phyloP scores from a whole-genome alignment of 2,113 vertebrate species.

The Tyto alba region DNA sequence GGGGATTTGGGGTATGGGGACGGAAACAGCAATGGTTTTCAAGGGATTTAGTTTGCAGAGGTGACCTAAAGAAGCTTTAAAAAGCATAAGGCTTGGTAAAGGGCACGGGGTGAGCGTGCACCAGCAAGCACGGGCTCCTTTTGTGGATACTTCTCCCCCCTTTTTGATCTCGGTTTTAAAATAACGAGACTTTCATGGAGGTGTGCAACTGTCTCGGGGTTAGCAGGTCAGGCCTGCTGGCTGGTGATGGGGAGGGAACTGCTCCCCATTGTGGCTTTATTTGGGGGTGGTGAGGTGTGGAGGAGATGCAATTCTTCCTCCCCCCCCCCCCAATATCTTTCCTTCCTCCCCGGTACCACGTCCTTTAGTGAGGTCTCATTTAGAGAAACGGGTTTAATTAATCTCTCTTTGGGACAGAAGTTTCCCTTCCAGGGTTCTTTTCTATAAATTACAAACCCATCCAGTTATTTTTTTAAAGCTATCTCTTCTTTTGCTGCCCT shows the following conservation, averaged over 20 bases:
- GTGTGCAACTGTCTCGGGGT: fast-evolving
- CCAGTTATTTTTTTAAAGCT: neutral
- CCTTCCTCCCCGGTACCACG: fast-evolving
- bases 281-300: fast-evolving
- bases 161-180: neutral
- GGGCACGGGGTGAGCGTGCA: fast-evolving
- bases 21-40: neutral
- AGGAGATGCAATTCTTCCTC: fast-evolving
- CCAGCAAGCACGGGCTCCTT: neutral
- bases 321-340: too few relatives aligned
- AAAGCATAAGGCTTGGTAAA: neutral
- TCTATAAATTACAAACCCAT: neutral
- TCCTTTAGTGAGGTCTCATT: neutral
- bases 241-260: neutral
- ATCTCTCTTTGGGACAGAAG: neutral
- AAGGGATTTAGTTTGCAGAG: neutral
- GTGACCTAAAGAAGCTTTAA: neutral
- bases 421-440: neutral
- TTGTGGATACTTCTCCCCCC: neutral
- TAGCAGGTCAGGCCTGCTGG: neutral
- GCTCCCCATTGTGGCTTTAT: neutral
- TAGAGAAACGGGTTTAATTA: neutral
- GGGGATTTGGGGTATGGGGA: neutral
- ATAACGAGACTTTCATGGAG: neutral
- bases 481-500: neutral